phyloP scores from a whole-genome alignment of 2,113 vertebrate species.

The Malurus cyaneus region DNA sequence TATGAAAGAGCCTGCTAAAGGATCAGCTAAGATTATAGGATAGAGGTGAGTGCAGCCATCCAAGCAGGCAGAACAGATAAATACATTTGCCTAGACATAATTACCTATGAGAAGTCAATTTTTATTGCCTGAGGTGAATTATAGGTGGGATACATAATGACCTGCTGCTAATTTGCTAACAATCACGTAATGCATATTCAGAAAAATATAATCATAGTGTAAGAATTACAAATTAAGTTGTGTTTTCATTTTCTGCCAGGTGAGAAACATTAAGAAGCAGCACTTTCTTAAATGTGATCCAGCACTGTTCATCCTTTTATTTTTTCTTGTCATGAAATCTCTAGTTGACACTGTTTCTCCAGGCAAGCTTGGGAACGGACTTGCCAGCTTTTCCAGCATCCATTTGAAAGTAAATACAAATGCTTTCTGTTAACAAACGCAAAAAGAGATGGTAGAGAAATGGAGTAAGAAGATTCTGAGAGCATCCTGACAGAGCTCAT shows the following conservation, averaged over 20 bases:
- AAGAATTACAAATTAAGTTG: not conserved
- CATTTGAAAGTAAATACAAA: not conserved
- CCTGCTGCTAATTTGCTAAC: not conserved
- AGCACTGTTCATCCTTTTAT: not conserved
- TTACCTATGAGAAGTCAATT: not conserved
- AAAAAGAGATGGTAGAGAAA: not conserved
- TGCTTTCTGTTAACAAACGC: not conserved
- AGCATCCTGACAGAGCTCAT: not conserved
- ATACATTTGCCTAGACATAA: not conserved
- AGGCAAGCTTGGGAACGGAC: not conserved
- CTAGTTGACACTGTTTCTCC: not conserved
- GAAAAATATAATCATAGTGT: not conserved
- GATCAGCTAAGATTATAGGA: not conserved
- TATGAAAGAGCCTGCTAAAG: not conserved
- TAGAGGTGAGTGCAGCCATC: not conserved
- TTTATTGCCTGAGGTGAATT: not conserved
- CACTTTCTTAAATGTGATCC: accelerated
- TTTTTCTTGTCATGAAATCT: not conserved
- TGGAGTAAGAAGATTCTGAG: not conserved
- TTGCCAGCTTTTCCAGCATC: not conserved
- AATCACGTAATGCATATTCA: not conserved
- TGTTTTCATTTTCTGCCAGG: not conserved
- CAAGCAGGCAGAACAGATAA: not conserved
- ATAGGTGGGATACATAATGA: not conserved
- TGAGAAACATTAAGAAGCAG: not conserved